Base-by-base conservation (phyloP, 1,140 invertebrate genomes). In the Zaprionus tsacasi region DNA sequence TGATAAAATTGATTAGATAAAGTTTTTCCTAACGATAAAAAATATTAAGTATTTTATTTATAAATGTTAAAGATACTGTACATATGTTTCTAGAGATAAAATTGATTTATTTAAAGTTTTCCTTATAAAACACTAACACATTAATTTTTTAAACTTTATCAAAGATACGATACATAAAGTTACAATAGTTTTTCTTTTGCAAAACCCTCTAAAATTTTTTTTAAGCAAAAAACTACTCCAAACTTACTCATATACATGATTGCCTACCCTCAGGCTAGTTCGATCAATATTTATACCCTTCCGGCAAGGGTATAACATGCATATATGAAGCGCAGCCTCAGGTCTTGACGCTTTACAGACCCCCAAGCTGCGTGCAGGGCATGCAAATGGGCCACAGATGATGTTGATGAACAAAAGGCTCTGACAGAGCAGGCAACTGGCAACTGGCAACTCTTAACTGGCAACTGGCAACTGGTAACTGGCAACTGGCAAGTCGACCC, bases 401-500 rank as follows among this genome's bases (percentile, higher is more conserved):
- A 69, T 45, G 56, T 57, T 48, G 56, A 80, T 33, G 66, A 79
- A 77, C 66, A 78, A 76, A 71, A 63, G 50, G 52, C 52, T 64
- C 35, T 48, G 58, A 73, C 73, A 77, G 75, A 59, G 71, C 79
- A 75, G 77, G 12, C 58, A 70, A 54, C 48, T 12, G 57, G 12
- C 68, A 65, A 38, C 40, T 10, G 60, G 52, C 52, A 70, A 45
- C 21, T 10, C n/a, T 13, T 25, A 54, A 50, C 65, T 10, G 64
- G 38, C 66, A 68, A 60, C 65, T 27, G 55, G 56, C 65, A 68
- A 77, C 61, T 7, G 36, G 27, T 59, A 70, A 55, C 67, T 12
- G 58, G 25, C 57, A 74, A 69, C 71, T 61, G 71, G 65, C 71
- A 74, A 80, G 60, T 70, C 83, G 81, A 89, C 85, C 81, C 85